A percentile compares a stretch with the other conserved stretches of the same genome.
Conservation (phyloP, 1,140 invertebrate species). For the Platyscapa corneri region DNA sequence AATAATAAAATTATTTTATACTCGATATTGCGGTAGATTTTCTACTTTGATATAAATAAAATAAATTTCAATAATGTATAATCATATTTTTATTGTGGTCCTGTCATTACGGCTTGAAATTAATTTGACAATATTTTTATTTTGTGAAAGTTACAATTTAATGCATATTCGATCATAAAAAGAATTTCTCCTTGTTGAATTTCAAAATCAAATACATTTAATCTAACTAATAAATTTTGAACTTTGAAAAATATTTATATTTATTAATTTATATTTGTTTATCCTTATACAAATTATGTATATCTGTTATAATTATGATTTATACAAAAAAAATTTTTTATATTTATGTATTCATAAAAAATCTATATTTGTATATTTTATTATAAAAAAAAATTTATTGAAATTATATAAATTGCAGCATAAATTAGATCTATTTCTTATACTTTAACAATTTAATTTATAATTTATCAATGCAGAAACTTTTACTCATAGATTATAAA, state of each 20-base stretch:
- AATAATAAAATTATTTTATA: slow-evolving; percentile 27
- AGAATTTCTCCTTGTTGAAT: neutral
- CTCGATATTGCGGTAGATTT: slow-evolving; percentile 40
- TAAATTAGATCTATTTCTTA: no score
- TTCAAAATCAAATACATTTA: neutral
- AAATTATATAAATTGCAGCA: no score
- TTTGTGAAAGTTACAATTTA: neutral
- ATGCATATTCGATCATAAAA: neutral
- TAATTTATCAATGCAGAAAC: no score
- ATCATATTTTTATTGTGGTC: neutral
- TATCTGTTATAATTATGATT: no score
- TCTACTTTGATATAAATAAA: slow-evolving; percentile 14
- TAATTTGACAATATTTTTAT: neutral
- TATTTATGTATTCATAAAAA: no score
- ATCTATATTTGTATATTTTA: no score
- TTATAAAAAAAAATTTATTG: no score
- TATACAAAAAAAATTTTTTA: no score
- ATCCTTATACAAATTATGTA: no score
- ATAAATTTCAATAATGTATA: neutral
- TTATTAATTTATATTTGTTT: neutral
- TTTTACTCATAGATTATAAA: no score
- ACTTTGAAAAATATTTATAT: slow-evolving; percentile 12
- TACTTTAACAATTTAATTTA: no score
- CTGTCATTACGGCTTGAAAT: slow-evolving; percentile 14
- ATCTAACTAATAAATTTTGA: slow-evolving; percentile 11